A percentile compares a stretch with the other conserved stretches of the same genome.
Evolutionary conservation across 1,140 invertebrate genomes (phyloP).

Genomic region (Cyclina sinensis): DNA sequence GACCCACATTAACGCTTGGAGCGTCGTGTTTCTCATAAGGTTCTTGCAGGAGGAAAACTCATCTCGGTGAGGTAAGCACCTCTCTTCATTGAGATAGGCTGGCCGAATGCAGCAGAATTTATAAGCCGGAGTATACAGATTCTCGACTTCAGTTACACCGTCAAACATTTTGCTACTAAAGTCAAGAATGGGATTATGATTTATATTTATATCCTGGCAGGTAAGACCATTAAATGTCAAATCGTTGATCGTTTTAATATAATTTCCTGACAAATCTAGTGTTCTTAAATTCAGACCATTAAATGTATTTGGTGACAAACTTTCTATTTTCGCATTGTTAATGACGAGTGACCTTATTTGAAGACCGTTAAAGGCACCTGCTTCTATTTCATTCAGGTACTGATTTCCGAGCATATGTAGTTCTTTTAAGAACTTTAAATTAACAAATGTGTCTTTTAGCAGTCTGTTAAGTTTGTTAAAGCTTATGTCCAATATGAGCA

Average conservation of each 20-base stretch:
- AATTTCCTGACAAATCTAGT: slow-evolving; percentile 54
- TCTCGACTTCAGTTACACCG: slow-evolving; percentile 45
- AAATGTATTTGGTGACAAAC: slow-evolving; percentile 25
- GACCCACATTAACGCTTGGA: slow-evolving; percentile 75
- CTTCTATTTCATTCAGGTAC: slow-evolving; percentile 3
- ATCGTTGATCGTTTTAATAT: slow-evolving; percentile 47
- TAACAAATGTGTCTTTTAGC: slow-evolving; percentile 19
- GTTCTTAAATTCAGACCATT: slow-evolving; percentile 40
- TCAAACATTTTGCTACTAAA: slow-evolving; percentile 68
- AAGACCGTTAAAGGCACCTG: slow-evolving; percentile 49
- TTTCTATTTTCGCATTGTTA: not conserved
- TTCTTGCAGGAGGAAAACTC: slow-evolving; percentile 77
- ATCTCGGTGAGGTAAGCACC: slow-evolving; percentile 67
- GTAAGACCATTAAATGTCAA: slow-evolving; percentile 59
- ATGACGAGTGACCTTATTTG: not conserved
- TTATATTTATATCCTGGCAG: slow-evolving; percentile 61
- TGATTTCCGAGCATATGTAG: slow-evolving; percentile 50
- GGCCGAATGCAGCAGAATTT: slow-evolving; percentile 75
- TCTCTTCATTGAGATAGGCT: slow-evolving; percentile 48
- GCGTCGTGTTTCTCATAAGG: slow-evolving; percentile 65
- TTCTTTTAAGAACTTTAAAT: slow-evolving; percentile 14
- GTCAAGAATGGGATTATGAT: slow-evolving; percentile 48
- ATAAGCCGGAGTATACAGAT: slow-evolving; percentile 67
- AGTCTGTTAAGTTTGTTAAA: slow-evolving; percentile 32
- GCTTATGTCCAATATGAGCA: slow-evolving; percentile 49